These are phyloP conservation scores for Isichthys henryi DNA, from an alignment of 2,113 vertebrate species.

Conservation along the genomic window DNA sequence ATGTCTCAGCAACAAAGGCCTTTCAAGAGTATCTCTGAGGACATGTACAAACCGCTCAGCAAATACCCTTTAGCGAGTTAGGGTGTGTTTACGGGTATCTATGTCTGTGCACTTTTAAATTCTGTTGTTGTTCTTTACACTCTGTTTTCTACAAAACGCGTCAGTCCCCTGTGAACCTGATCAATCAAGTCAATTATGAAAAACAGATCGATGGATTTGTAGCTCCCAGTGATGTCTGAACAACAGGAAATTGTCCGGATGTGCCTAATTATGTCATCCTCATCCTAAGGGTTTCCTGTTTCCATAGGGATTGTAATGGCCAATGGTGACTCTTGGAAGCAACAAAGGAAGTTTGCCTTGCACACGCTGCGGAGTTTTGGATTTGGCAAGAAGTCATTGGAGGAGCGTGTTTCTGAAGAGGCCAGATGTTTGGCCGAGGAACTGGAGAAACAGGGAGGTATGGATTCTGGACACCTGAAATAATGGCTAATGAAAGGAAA, in stretches of 20 bases:
- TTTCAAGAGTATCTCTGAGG: background rate
- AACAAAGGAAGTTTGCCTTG: slow-evolving; percentile 41
- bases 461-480: background rate
- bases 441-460: slow-evolving; percentile 32
- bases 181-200: background rate
- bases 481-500: background rate
- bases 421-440: slow-evolving; percentile 19
- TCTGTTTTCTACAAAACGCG: background rate
- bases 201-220: background rate
- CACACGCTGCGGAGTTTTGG: slow-evolving; percentile 37
- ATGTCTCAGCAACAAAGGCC: background rate
- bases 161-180: background rate
- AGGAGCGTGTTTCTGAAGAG: slow-evolving; percentile 38
- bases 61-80: background rate
- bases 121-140: background rate
- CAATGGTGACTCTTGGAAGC: slow-evolving; percentile 29
- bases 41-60: background rate
- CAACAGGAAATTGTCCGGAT: background rate
- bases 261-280: background rate
- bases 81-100: background rate
- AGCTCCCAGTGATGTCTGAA: background rate
- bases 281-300: background rate
- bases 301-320: slow-evolving; percentile 29
- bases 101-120: background rate
- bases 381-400: slow-evolving; percentile 40